These are phyloP conservation scores for Paraplagusia blochii DNA, from an alignment of 2,113 vertebrate species.

Conservation along the genomic window DNA sequence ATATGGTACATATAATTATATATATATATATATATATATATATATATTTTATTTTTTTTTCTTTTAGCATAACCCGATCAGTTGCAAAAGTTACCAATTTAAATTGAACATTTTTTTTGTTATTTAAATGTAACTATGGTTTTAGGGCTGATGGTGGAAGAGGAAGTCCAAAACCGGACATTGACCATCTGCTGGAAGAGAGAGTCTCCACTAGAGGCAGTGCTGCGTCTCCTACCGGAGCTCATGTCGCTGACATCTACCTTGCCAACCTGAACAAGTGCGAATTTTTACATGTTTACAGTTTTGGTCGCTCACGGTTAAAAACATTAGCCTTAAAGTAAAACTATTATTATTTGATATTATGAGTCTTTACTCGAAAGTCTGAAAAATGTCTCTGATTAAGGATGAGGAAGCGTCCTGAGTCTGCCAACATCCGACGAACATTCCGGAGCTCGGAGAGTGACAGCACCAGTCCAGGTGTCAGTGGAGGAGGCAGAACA, in stretches of 20 bases:
- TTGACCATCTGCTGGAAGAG: conserved; percentile 86
- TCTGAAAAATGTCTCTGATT: conserved; percentile 23
- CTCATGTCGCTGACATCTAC: conserved; percentile 97
- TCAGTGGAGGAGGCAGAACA: conserved; percentile 79
- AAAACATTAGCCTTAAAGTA: too few species aligned
- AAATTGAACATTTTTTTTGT: neutral
- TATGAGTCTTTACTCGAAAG: neutral
- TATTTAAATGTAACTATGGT: conserved; percentile 6
- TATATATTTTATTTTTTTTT: too few species aligned
- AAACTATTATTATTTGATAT: neutral
- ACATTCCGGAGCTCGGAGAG: conserved; percentile 86
- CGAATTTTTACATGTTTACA: conserved; percentile 35
- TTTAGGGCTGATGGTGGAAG: conserved; percentile 86
- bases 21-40: too few species aligned
- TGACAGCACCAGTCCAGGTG: conserved; percentile 72
- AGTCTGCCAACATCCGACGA: conserved; percentile 88
- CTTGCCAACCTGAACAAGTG: conserved; percentile 99
- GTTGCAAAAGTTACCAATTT: too few species aligned
- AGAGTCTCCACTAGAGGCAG: conserved; percentile 89
- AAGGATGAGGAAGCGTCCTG: conserved; percentile 92
- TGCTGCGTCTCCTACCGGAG: conserved; percentile 89
- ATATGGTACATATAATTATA: too few species aligned
- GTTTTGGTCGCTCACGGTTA: too few species aligned
- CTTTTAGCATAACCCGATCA: too few species aligned
- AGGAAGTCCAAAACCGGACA: conserved; percentile 91